Percentiles rank a stretch among this genome's conserved stretches.
Evolutionary conservation across 2,113 vertebrate species (phyloP).

Genomic region (Mustela nigripes): DNA sequence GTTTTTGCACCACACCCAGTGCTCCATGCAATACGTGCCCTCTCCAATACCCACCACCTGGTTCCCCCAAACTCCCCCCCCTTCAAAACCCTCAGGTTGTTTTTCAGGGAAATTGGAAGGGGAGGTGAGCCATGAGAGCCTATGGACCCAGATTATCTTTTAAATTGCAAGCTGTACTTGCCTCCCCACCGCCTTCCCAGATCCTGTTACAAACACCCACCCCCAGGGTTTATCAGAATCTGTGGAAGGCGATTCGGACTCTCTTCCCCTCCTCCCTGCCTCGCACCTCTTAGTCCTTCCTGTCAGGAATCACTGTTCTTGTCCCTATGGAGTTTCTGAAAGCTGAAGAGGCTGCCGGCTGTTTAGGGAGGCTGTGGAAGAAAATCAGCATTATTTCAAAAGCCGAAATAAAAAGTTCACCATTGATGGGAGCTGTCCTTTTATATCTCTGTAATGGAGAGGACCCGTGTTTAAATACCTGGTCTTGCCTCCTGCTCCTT

Average conservation of each 20-base stretch:
- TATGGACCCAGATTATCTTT: neutral
- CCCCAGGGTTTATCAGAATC: neutral
- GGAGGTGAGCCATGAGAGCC: no score
- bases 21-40: no score
- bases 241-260: neutral
- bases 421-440: neutral
- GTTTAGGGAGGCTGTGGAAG: neutral
- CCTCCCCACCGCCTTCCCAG: neutral
- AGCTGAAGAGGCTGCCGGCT: neutral
- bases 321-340: neutral
- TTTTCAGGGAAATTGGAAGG: no score
- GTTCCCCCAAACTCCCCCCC: no score
- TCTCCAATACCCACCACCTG: no score
- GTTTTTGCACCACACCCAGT: no score
- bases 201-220: no score
- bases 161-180: neutral
- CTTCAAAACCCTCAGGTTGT: no score
- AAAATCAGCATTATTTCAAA: neutral
- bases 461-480: neutral
- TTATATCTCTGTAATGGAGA: neutral
- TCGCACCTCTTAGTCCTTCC: neutral
- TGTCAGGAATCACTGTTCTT: neutral
- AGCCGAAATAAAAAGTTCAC: neutral
- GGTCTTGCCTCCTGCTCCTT: neutral
- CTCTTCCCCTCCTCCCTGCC: no score